These are phyloP conservation scores for Danio rerio DNA, from an alignment of 2,113 vertebrate species.

Conservation along the genomic window DNA sequence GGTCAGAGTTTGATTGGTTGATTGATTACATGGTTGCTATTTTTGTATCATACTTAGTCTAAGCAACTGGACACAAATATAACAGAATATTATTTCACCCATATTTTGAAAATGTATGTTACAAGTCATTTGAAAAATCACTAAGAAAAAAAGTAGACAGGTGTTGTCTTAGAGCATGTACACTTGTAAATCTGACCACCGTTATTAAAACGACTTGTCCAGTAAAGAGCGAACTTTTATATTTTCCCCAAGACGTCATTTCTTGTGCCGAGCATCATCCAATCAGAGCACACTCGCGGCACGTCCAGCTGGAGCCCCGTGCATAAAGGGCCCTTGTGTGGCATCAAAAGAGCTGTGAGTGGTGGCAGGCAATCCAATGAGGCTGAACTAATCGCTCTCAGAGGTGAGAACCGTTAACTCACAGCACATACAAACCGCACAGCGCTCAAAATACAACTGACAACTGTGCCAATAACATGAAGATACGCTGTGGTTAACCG, in stretches of 20 bases:
- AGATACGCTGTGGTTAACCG: not conserved
- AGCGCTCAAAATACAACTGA: not conserved
- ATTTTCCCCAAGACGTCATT: not conserved
- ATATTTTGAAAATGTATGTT: too few species aligned
- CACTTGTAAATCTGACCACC: not conserved
- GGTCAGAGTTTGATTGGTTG: too few species aligned
- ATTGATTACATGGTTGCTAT: too few species aligned
- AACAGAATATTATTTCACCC: too few species aligned
- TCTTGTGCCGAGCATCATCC: not conserved
- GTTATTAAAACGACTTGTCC: not conserved
- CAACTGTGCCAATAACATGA: not conserved
- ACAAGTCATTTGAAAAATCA: too few species aligned
- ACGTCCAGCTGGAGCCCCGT: slow-evolving; percentile 33
- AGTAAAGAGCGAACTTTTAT: not conserved
- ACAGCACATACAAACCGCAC: slow-evolving; percentile 2
- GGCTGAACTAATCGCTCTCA: slow-evolving; percentile 41
- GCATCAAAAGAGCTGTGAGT: slow-evolving; percentile 36
- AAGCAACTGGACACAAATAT: too few species aligned
- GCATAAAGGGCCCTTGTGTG: slow-evolving; percentile 47
- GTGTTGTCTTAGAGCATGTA: not conserved
- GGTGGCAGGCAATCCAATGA: slow-evolving; percentile 21
- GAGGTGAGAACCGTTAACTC: slow-evolving; percentile 24
- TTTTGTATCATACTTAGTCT: too few species aligned
- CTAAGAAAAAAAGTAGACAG: too few species aligned
- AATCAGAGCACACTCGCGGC: slow-evolving; percentile 20